Base-by-base conservation (phyloP, 2,113 vertebrate species). In the Mohoua ochrocephala region DNA sequence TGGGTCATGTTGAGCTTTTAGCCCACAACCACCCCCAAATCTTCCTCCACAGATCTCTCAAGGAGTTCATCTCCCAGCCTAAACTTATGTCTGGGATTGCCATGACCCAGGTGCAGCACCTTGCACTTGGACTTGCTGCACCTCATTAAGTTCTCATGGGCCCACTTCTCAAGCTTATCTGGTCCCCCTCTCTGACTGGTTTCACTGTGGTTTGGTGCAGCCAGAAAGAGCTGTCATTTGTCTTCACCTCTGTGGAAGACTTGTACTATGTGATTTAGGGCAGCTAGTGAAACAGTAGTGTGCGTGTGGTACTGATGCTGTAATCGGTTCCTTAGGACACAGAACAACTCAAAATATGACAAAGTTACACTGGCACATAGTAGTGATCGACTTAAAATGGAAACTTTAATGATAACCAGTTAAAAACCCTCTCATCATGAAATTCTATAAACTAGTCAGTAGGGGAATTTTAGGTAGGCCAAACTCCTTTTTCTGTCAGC, bases 11-110 rank as follows among this genome's bases (percentile, higher is more conserved):
- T 26, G 30, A 56, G 26, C 16, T 63, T 80, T 49, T 18, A 64
- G 42, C 27, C 26, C 0, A 0, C 49, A 71, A 56, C 18, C 14
- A 27, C 14, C 3, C 11, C 11, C 31, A 64, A 56, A 35, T 35
- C 30, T 21, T 56, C 64, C 35, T 63, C 24, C 35, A 35, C 24
- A 71, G 24, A 41, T 35, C 14, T 63, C 30, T 71, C 49, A 41
- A 71, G 5, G 20, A 79, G 35, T 26, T 87, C 1, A 18, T 64
- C 21, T 49, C 14, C 31, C 49, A 63, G 35, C 30, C 41, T 41
- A 2, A 70, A 13, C 2, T 53, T 28, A 13, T 39, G 9, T 19
- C 31, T 17, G n/a, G 35, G 13, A 49, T 56, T 56, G 42, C 31
- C 35, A 12, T 44, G 17, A 64, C 17, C 2, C 2, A 65, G 42